phyloP scores from a whole-genome alignment of 2,888 invertebrate genomes.

The Leptinotarsa haldemani region DNA sequence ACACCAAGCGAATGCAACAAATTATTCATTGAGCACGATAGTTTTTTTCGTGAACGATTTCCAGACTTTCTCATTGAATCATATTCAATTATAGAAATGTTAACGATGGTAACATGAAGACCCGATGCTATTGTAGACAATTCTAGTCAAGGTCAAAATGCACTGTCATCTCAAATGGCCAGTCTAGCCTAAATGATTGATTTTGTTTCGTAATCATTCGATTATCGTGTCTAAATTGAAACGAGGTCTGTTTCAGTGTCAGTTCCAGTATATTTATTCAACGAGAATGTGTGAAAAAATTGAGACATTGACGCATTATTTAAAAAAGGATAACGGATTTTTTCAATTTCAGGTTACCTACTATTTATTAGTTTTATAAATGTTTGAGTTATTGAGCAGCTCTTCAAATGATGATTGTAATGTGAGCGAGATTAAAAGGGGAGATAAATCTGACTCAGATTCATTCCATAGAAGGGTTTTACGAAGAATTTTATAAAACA shows the following conservation, averaged over 20 bases:
- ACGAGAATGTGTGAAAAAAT: not conserved
- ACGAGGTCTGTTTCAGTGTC: not conserved
- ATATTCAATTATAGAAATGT: slow-evolving; percentile 10
- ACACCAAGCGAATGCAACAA: not conserved
- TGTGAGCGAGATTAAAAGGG: too few species aligned
- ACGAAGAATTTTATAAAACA: too few species aligned
- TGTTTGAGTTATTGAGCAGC: too few species aligned
- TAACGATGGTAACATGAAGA: not conserved
- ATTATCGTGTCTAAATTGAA: slow-evolving; percentile 1
- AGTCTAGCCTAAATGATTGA: slow-evolving; percentile 13
- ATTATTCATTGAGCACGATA: not conserved
- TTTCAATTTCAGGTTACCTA: too few species aligned
- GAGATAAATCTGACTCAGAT: too few species aligned
- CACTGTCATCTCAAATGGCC: slow-evolving; percentile 9
- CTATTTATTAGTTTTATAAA: too few species aligned
- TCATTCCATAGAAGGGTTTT: too few species aligned
- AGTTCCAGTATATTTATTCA: not conserved
- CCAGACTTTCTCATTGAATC: not conserved
- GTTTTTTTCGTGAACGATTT: not conserved
- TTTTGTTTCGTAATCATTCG: slow-evolving; percentile 5
- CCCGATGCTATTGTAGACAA: not conserved
- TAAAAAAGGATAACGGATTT: too few species aligned
- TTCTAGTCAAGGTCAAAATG: slow-evolving; percentile 3
- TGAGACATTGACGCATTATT: too few species aligned
- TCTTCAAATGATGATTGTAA: too few species aligned